Conservation (phyloP, 35 echinoderm and acorn worm species). For the Acanthaster planci region DNA sequence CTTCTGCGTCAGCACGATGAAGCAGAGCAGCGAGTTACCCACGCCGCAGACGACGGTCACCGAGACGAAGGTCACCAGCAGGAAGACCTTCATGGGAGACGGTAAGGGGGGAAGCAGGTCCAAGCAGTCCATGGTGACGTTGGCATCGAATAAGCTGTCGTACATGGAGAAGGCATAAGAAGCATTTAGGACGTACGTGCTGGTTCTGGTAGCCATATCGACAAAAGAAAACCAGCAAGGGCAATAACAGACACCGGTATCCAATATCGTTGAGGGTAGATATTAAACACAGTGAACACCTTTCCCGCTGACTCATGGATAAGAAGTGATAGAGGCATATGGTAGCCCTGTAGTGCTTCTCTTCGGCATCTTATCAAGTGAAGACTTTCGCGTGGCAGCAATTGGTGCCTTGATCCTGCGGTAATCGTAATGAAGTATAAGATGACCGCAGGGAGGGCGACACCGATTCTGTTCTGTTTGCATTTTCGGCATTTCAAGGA, state of each 20-base stretch:
- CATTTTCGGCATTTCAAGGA: too few relatives aligned
- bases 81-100: slow-evolving; percentile 40
- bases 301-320: background rate
- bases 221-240: background rate
- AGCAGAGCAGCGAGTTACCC: slow-evolving; percentile 80
- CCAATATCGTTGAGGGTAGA: too few relatives aligned
- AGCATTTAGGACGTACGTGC: background rate
- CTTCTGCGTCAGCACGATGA: slow-evolving; percentile 65
- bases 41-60: slow-evolving; percentile 81
- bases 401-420: too few relatives aligned
- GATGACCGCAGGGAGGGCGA: too few relatives aligned
- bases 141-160: background rate
- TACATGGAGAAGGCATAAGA: background rate
- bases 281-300: background rate
- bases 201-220: too few relatives aligned
- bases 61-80: slow-evolving; percentile 55
- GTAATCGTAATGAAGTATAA: too few relatives aligned
- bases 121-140: background rate
- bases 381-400: too few relatives aligned
- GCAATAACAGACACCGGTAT: too few relatives aligned
- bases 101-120: slow-evolving; percentile 31
- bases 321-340: too few relatives aligned
- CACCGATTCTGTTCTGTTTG: too few relatives aligned
- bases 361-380: too few relatives aligned
- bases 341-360: too few relatives aligned